Base-by-base conservation (phyloP, 2,113 vertebrate species). In the Heterotilapia buettikoferi region DNA sequence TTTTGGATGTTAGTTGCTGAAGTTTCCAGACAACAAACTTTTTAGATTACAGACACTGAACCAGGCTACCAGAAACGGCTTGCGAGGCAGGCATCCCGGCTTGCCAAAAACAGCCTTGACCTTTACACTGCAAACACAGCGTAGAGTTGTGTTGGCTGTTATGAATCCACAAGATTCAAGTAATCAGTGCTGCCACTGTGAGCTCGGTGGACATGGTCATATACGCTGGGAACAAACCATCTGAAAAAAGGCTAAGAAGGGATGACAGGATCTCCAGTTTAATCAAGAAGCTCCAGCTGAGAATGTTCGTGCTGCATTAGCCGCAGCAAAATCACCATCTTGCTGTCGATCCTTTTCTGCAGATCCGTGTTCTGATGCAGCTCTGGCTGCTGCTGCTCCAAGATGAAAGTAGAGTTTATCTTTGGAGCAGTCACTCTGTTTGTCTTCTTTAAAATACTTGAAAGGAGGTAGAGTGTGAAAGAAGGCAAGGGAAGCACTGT, bases 11-110 rank as follows among this genome's bases (percentile, higher is more conserved):
- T 54, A 79, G 80, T 82, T 50, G 71, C 84, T 80, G 12, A 80
- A 88, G 56, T 91, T 92, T 86, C 80, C 88, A 85, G 63, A 84
- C 71, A 85, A 59, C 79, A 88, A 90, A 90, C 89, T 82, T 92
- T 92, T 91, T 85, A 68, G 78, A 91, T 87, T 87, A 89, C 45
- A 89, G 26, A 85, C 61, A 73, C 56, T 52, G 71, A 85, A 83
- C 87, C 88, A 79, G 85, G 88, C 63, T 84, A 89, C 63, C 82
- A 71, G 85, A 86, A 76, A 78, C 71, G 19, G 57, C 5, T 53
- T 26, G 66, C 66, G 43, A 84, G 63, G 79, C 59, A 50, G 81
- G 40, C 76, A 76, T 79, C 68, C 63, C 6, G 2, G 79, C 80
- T 59, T 47, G 83, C 90, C 16, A 13, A 85, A 87, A 84, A 79